A percentile compares a stretch with the other conserved stretches of the same genome.
Conservation (phyloP, 1,140 invertebrate genomes). For the Cydia splendana region DNA sequence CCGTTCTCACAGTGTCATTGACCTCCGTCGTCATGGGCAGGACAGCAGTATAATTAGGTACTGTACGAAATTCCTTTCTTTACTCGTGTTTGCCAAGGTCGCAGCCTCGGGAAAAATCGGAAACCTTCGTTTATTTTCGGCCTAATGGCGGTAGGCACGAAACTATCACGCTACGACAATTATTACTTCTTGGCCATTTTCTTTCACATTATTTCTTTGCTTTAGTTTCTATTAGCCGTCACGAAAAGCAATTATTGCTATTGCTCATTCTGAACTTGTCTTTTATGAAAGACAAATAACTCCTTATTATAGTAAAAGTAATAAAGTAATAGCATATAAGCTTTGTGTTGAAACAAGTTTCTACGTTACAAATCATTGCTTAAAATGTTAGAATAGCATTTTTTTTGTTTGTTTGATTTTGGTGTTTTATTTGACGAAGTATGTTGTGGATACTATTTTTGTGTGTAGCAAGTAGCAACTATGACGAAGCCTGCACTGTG, state of each 20-base stretch:
- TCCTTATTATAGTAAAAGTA: neutral
- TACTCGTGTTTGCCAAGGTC: neutral
- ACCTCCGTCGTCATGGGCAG: too few species aligned
- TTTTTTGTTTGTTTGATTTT: too few species aligned
- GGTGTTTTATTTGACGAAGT: too few species aligned
- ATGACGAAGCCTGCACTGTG: too few species aligned
- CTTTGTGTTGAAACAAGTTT: too few species aligned
- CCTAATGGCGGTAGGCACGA: constrained; percentile 15
- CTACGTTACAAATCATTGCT: too few species aligned
- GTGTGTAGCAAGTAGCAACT: too few species aligned
- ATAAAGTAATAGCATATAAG: neutral
- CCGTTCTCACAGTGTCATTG: too few species aligned
- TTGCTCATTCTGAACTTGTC: neutral
- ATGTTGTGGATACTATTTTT: too few species aligned
- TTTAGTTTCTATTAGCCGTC: constrained; percentile 26
- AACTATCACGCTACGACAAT: constrained; percentile 3
- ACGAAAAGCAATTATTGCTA: neutral
- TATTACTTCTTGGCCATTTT: constrained; percentile 9
- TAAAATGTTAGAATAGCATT: too few species aligned
- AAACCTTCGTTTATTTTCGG: constrained; percentile 3
- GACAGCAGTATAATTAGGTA: too few species aligned
- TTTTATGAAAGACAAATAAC: neutral
- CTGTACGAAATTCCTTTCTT: neutral
- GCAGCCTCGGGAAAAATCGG: constrained; percentile 1
- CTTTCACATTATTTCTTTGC: constrained; percentile 21